phyloP scores from a whole-genome alignment of 2,888 invertebrate species.

The Carpatolechia fugitivella region DNA sequence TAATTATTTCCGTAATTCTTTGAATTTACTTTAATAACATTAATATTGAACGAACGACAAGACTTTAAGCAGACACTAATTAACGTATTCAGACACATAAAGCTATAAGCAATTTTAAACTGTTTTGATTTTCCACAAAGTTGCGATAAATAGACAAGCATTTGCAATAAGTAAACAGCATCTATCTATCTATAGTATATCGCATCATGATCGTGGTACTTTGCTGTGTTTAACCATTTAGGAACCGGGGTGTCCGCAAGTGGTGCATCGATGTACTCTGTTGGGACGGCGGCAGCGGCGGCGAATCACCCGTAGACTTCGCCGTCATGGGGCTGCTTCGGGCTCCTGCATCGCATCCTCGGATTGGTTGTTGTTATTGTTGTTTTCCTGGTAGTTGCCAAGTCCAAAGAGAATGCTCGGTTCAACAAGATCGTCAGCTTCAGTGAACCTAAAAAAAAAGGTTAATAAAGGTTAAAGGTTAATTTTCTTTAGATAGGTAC shows the following conservation, averaged over 20 bases:
- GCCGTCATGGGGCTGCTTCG: background rate
- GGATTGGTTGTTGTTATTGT: constrained; percentile 5
- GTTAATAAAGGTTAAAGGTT: background rate
- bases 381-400: constrained; percentile 4
- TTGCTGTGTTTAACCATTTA: background rate
- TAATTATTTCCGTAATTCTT: no score
- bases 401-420: background rate
- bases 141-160: background rate
- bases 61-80: no score
- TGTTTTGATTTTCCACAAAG: no score
- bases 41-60: no score
- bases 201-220: background rate
- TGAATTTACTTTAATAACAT: no score
- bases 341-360: background rate
- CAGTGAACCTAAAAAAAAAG: background rate
- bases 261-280: no score
- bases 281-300: background rate
- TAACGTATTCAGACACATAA: no score
- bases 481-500: no score
- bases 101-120: no score
- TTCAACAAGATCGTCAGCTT: constrained; percentile 1
- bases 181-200: no score
- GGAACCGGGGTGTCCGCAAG: no score
- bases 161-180: no score
- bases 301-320: background rate